Evolutionary conservation across 2,797 vertebrate genomes (phyloP).

Genomic region (Amblyopsis hoosieri): DNA sequence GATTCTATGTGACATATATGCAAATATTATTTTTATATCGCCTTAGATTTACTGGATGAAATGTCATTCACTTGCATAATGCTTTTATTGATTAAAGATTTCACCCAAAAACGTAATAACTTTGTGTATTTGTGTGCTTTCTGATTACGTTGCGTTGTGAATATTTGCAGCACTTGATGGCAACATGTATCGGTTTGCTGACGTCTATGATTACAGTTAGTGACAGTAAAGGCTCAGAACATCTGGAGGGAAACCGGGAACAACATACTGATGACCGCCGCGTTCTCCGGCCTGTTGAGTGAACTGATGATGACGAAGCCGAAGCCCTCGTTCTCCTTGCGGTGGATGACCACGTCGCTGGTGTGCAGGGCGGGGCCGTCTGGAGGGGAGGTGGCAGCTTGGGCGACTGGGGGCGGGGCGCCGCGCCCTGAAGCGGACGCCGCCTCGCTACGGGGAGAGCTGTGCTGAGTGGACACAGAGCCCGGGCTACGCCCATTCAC

Average conservation of each 20-base stretch:
- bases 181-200: too few relatives aligned
- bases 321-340: conserved; percentile 97
- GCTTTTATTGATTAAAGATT: too few relatives aligned
- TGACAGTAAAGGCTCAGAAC: neutral
- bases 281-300: conserved; percentile 93
- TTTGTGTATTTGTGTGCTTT: too few relatives aligned
- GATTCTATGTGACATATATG: too few relatives aligned
- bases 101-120: too few relatives aligned
- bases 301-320: conserved; percentile 99
- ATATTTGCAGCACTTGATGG: too few relatives aligned
- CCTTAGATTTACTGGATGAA: too few relatives aligned
- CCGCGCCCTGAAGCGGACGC: conserved; percentile 80
- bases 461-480: conserved; percentile 92
- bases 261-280: conserved; percentile 90
- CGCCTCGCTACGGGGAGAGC: conserved; percentile 92
- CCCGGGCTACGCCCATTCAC: conserved; percentile 94
- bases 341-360: conserved; percentile 94
- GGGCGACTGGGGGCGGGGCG: conserved; percentile 75
- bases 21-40: too few relatives aligned
- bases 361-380: conserved; percentile 87
- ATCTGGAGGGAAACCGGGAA: neutral
- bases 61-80: too few relatives aligned
- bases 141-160: too few relatives aligned
- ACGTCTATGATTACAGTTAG: too few relatives aligned
- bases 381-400: conserved; percentile 74